phyloP scores from a whole-genome alignment of 2,888 invertebrate species.

The Anarsia innoxiella region DNA sequence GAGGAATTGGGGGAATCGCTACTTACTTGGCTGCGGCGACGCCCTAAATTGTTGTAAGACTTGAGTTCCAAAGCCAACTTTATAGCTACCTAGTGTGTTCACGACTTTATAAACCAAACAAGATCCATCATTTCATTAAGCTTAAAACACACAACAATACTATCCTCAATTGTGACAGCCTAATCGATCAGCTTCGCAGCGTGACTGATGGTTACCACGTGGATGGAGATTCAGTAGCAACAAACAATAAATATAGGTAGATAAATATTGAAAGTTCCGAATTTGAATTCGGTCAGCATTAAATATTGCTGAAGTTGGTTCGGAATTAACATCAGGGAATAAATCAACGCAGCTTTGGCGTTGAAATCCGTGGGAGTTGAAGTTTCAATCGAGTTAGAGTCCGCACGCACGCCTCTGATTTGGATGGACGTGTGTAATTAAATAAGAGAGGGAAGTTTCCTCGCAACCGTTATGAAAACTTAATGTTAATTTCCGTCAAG shows the following conservation, averaged over 20 bases:
- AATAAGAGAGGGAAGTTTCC: conserved; percentile 29
- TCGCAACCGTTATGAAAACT: conserved; percentile 27
- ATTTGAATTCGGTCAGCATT: conserved; percentile 7
- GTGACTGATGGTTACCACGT: neutral
- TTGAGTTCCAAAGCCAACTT: conserved; percentile 3
- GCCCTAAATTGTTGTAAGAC: conserved; percentile 8
- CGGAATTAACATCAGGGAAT: conserved; percentile 7
- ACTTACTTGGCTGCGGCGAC: neutral
- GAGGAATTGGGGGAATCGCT: conserved; percentile 6
- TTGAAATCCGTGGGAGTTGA: conserved; percentile 17
- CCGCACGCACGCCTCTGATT: conserved; percentile 30
- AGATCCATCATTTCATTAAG: no score
- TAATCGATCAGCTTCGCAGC: neutral
- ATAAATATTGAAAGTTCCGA: neutral
- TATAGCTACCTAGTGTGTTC: neutral
- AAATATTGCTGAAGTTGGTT: conserved; percentile 10
- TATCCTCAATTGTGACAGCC: no score
- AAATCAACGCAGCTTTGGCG: conserved; percentile 4
- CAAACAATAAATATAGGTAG: neutral
- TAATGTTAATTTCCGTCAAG: conserved; percentile 34
- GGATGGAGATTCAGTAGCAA: neutral
- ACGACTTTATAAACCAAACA: neutral
- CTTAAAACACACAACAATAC: no score
- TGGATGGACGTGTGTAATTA: conserved; percentile 39
- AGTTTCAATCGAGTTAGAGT: conserved; percentile 30